Conservation (phyloP, 2,888 invertebrate genomes). For the Therioaphis trifolii region DNA sequence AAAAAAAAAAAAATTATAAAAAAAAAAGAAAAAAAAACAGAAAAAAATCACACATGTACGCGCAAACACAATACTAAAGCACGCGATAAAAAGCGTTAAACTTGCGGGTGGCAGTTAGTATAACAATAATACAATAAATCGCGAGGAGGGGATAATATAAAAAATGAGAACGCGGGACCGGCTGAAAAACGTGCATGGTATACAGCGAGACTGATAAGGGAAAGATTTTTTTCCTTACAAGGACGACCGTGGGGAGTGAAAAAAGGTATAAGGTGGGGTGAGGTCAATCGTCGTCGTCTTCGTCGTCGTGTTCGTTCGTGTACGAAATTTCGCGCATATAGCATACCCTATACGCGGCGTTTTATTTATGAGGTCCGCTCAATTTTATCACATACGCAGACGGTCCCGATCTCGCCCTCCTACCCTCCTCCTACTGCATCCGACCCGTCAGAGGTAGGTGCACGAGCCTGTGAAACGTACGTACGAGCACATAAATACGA, state of each 20-base stretch:
- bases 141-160: not conserved
- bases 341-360: not conserved
- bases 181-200: not conserved
- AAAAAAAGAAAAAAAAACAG: too few species aligned
- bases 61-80: not conserved
- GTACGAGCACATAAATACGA: too few species aligned
- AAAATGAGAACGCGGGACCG: not conserved
- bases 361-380: conserved; percentile 50
- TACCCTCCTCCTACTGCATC: not conserved
- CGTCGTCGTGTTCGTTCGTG: conserved; percentile 2
- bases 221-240: not conserved
- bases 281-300: conserved; percentile 11
- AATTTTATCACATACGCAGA: conserved; percentile 33
- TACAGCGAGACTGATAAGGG: conserved; percentile 25
- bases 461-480: too few species aligned
- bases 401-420: not conserved
- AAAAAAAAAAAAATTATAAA: too few species aligned
- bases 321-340: conserved; percentile 26
- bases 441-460: too few species aligned
- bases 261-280: not conserved
- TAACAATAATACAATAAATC: not conserved
- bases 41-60: not conserved
- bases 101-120: not conserved
- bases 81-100: not conserved
- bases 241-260: not conserved